Base-by-base conservation (phyloP, 1,140 invertebrate species). In the Eurosta solidaginis region DNA sequence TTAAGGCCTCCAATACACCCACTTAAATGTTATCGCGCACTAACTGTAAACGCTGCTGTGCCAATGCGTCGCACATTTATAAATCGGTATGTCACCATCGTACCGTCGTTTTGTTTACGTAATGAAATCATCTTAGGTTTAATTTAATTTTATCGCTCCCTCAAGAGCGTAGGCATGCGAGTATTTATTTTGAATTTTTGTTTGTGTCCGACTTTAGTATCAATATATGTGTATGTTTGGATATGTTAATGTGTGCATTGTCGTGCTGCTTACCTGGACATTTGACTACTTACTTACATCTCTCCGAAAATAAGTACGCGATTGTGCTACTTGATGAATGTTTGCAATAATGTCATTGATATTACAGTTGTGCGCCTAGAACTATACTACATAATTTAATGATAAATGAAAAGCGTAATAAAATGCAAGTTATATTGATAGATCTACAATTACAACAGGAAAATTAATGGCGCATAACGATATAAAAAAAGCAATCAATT, bases 131-230 rank as follows among this genome's bases (percentile, higher is more conserved):
- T 74, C 44, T 74, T 42, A 74, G 40, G 73, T 74, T 74, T 74
- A 74, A 74, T 74, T 74, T 74, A 74, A 74, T 74, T 74, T 74
- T 74, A 74, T 74, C 20, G 44, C 73, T 74, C 73, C 73, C 73
- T 74, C 44, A 74, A 74, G 25, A 2, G 36, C 1, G 59, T 29
- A 17, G 22, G 4, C 5, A 20, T 20, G 17, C n/a, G 42, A 44
- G 12, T 44, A 12, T 44, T 44, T 44, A n/a, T 25, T 29, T 20
- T 20, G 20, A 25, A 12, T 25, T 20, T 29, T 20, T 54, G n/a
- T 54, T 20, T 20, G 25, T 54, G 50, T 25, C 0, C 50, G 50
- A n/a, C n/a, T n/a, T n/a, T n/a, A n/a, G n/a, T n/a, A n/a, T n/a
- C n/a, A 4, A 2, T 27, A 25, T 6, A 54, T 54, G 22, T 54